phyloP scores from a whole-genome alignment of 2,113 vertebrate species.

The Larimichthys crocea region DNA sequence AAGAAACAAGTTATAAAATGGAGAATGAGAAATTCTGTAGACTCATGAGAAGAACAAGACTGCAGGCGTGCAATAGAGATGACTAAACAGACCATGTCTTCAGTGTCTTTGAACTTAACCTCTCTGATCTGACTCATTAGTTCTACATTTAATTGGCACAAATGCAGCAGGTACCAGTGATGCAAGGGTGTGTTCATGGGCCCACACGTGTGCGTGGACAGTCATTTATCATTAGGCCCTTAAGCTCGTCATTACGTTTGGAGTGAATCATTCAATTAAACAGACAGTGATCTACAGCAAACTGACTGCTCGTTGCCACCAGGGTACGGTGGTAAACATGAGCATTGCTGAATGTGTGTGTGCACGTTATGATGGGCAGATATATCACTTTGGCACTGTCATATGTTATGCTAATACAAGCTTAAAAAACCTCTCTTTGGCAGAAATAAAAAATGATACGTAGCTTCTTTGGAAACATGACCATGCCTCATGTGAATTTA shows the following conservation, averaged over 20 bases:
- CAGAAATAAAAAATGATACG: background rate
- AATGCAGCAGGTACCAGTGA: constrained; percentile 39
- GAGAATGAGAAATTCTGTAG: background rate
- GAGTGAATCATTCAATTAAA: constrained; percentile 70
- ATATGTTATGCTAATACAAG: background rate
- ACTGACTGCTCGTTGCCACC: constrained; percentile 31
- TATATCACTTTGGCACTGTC: background rate
- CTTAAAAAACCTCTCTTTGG: background rate
- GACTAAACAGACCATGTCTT: constrained; percentile 34
- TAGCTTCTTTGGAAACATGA: background rate
- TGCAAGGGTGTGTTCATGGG: background rate
- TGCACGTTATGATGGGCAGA: background rate
- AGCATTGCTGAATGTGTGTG: background rate
- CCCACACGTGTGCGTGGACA: background rate
- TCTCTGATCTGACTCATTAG: constrained; percentile 66
- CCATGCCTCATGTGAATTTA: background rate
- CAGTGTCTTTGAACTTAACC: constrained; percentile 65
- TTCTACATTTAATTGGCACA: constrained; percentile 51
- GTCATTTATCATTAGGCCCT: constrained; percentile 58
- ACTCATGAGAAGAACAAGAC: background rate
- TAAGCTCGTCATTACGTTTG: constrained; percentile 55
- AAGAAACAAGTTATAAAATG: background rate
- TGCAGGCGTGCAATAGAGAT: background rate
- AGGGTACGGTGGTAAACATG: background rate
- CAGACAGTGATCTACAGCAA: constrained; percentile 59